phyloP scores from a whole-genome alignment of 1,140 invertebrate species.

The Calliopsis andreniformis region DNA sequence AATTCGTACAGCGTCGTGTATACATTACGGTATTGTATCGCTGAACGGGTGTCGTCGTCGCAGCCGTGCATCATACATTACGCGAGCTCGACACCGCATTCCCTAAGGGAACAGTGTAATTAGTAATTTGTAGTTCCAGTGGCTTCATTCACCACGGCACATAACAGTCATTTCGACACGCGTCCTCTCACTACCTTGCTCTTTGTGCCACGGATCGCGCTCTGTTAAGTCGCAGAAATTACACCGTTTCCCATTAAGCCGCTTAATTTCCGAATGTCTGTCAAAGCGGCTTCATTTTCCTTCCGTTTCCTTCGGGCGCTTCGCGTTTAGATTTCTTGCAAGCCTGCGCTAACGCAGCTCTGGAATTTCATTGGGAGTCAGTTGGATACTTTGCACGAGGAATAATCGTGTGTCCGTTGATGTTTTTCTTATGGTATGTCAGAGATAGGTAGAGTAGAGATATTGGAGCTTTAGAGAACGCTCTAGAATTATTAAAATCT shows the following conservation, averaged over 20 bases:
- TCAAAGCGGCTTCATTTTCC: slow-evolving; percentile 9
- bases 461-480: too few species aligned
- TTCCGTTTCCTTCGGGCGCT: too few species aligned
- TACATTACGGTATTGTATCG: slow-evolving; percentile 39
- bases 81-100: slow-evolving; percentile 52
- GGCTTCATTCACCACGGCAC: slow-evolving; percentile 52
- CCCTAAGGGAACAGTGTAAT: slow-evolving; percentile 58
- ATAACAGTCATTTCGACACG: slow-evolving; percentile 56
- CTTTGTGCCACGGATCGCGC: slow-evolving; percentile 28
- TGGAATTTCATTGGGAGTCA: too few species aligned
- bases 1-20: not conserved
- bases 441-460: too few species aligned
- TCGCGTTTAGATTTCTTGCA: not conserved
- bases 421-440: too few species aligned
- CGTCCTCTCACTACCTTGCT: slow-evolving; percentile 1
- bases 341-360: too few species aligned
- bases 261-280: slow-evolving; percentile 42
- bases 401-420: too few species aligned
- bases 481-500: too few species aligned
- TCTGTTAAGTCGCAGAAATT: slow-evolving; percentile 40
- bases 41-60: slow-evolving; percentile 34
- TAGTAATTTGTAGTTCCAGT: slow-evolving; percentile 57
- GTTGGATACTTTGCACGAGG: too few species aligned
- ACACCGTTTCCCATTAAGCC: not conserved
- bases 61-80: slow-evolving; percentile 36